Evolutionary conservation across 2,113 vertebrate genomes (phyloP), one percentile per base, ranked within the genome.

Genomic region (Sander lucioperca): DNA sequence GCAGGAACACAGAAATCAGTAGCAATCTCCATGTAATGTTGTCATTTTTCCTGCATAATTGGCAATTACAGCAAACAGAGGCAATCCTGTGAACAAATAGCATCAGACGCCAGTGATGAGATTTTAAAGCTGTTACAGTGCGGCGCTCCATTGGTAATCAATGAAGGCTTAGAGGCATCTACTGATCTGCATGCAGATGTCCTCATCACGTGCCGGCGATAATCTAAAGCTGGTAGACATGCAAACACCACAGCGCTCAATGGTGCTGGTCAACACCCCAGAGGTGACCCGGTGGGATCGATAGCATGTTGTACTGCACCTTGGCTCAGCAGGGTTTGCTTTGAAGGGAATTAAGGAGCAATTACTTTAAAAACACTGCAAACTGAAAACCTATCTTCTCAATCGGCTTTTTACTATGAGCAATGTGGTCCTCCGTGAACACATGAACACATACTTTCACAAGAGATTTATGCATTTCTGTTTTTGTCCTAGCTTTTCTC

Each of bases 131-230:
- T 33, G 64, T 59, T 56, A 54, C 80, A 68, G 67, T 18, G 62
- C 33, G 2, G 33, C 25, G 9, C 51, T 72, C 50, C 43, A 88
- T 83, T 64, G 84, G 67, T 79, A 92, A 93, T 94, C 91, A 83
- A 92, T 92, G 69, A 18, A 58, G 74, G 86, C 91, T 86, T 25
- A 36, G 77, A 86, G 89, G 83, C 86, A 47, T 67, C 77, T 33
- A 70, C 68, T 68, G 82, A 88, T 86, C 51, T 21, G 50, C 61
- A 88, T 62, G 73, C 82, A 83, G 77, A 87, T 84, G 82, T 79
- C 77, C 80, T 87, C 70, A 81, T 91, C 80, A 77, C 27, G 7
- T n/a, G 47, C 23, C 2, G 39, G 48, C 48, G 3, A 51, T 74
- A 74, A 77, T 81, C 62, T 81, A 23, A 50, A 73, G 64, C 36